Percentiles rank a stretch among this genome's conserved stretches.
These are phyloP conservation scores for Acrobasis repandana DNA, from an alignment of 2,888 invertebrate species.

Conservation along the genomic window DNA sequence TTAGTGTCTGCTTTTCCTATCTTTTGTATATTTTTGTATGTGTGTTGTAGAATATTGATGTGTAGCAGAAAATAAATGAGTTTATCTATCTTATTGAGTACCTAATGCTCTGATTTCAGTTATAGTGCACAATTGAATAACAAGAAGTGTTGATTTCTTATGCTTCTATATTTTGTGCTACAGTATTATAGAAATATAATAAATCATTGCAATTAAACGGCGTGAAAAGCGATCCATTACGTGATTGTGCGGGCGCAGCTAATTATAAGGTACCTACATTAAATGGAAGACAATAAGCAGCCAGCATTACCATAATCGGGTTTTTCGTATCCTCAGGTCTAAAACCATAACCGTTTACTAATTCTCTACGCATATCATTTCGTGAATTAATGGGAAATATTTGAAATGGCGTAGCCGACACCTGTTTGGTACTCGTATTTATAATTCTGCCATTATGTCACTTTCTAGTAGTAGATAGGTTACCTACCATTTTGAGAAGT, in stretches of 20 bases:
- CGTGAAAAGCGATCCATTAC: constrained; percentile 14
- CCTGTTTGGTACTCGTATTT: too few species aligned
- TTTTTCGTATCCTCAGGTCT: constrained; percentile 3
- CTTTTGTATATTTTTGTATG: too few species aligned
- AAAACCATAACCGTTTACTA: background rate
- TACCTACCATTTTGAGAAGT: too few species aligned
- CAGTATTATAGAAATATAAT: constrained; percentile 8
- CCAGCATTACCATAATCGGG: background rate
- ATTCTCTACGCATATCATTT: background rate
- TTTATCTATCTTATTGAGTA: too few species aligned
- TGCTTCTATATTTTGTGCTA: background rate
- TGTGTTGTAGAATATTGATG: too few species aligned
- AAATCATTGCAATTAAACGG: constrained; percentile 14
- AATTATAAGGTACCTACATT: constrained; percentile 6
- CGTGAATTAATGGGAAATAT: too few species aligned
- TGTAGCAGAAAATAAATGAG: too few species aligned
- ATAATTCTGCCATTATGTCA: too few species aligned
- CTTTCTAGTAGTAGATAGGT: too few species aligned
- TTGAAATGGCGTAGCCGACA: too few species aligned
- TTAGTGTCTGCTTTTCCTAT: too few species aligned
- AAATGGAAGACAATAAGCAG: background rate
- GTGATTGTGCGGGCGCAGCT: background rate
- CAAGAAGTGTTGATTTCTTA: background rate
- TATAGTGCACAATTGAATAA: background rate
- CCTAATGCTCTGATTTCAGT: background rate